These are phyloP conservation scores for Sinosuthora webbiana DNA, from an alignment of 2,113 vertebrate species.

Conservation along the genomic window DNA sequence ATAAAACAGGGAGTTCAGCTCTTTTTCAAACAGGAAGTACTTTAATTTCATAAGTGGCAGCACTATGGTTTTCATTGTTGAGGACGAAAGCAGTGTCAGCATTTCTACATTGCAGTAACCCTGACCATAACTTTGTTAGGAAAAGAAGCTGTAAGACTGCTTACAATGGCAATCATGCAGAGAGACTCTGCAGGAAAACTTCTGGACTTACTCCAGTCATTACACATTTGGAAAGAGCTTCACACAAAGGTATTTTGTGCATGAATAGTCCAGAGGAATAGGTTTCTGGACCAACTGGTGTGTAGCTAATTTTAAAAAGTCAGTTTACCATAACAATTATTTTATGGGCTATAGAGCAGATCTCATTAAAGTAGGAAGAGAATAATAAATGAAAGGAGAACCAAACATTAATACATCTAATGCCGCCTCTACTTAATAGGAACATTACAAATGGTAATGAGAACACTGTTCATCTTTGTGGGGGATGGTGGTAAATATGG, in stretches of 20 bases:
- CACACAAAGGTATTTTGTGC: constrained; percentile 82
- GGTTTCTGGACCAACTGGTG: constrained; percentile 81
- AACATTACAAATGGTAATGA: constrained; percentile 68
- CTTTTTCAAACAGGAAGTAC: not conserved
- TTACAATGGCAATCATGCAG: constrained; percentile 67
- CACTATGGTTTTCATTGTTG: not conserved
- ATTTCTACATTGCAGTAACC: not conserved
- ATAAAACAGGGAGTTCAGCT: not conserved
- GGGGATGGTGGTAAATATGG: not conserved
- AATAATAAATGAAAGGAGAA: constrained; percentile 72
- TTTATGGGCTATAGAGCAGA: constrained; percentile 75
- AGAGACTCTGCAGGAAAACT: constrained; percentile 69
- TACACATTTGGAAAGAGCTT: constrained; percentile 78
- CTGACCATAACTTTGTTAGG: constrained; percentile 30
- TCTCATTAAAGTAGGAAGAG: constrained; percentile 76
- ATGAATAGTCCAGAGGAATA: constrained; percentile 79
- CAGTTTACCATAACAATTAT: constrained; percentile 85
- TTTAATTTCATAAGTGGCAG: constrained; percentile 33
- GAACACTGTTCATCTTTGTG: constrained; percentile 8
- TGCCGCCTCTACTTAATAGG: constrained; percentile 45
- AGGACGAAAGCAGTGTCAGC: not conserved
- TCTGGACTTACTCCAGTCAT: constrained; percentile 78
- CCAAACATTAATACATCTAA: constrained; percentile 70
- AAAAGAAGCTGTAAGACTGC: constrained; percentile 60
- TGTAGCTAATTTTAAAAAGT: constrained; percentile 84